A percentile compares a stretch with the other conserved stretches of the same genome.
These are phyloP conservation scores for Pipistrellus nathusii DNA, from an alignment of 2,797 vertebrate species.

Conservation along the genomic window DNA sequence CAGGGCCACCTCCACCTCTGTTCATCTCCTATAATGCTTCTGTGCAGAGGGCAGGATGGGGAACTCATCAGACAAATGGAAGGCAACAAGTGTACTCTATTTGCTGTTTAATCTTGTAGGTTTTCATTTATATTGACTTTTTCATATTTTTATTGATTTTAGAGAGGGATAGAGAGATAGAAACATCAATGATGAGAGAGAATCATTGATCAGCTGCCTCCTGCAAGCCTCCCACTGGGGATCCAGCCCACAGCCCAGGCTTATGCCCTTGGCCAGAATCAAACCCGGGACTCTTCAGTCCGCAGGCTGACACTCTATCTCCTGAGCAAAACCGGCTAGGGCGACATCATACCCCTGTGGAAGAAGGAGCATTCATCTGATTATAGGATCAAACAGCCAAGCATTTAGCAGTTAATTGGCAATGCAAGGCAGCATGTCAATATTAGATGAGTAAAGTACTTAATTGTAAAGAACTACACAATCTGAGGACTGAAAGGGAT, in stretches of 20 bases:
- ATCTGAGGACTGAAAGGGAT: constrained; percentile 30
- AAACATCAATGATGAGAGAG: no score
- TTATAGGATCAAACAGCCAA: background rate
- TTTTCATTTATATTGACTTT: constrained; percentile 37
- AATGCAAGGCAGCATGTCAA: background rate
- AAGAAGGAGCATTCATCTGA: background rate
- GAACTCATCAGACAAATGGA: background rate
- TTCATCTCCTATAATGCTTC: background rate
- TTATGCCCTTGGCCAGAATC: no score
- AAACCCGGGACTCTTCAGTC: no score
- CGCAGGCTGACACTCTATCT: no score
- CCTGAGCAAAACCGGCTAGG: no score
- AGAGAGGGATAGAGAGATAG: no score
- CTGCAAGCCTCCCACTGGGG: no score
- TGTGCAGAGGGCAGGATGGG: background rate
- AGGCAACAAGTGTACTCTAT: background rate
- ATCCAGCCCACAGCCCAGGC: no score
- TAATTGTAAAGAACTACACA: constrained; percentile 18
- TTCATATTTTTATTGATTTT: no score
- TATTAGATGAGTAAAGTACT: constrained; percentile 9
- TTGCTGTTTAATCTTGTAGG: background rate
- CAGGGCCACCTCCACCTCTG: background rate
- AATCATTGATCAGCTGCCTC: no score
- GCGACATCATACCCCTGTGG: background rate
- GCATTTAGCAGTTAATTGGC: constrained; percentile 43